Percentiles rank a stretch among this genome's conserved stretches.
Conservation (phyloP, 1,140 invertebrate genomes). For the Delia radicum region DNA sequence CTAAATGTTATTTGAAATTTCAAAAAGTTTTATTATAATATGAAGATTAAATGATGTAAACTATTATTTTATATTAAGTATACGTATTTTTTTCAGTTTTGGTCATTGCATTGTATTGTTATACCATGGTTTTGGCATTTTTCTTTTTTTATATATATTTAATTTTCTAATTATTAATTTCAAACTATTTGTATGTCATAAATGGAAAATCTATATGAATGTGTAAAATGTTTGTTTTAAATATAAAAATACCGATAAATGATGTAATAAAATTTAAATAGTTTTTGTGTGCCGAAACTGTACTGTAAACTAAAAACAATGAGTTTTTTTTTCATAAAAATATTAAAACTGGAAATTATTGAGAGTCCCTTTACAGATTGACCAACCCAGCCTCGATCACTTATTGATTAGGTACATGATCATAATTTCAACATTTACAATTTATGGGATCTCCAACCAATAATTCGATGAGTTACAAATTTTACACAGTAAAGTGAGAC, state of each 20-base stretch:
- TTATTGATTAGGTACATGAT: too few relatives aligned
- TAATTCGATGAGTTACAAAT: too few relatives aligned
- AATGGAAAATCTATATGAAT: neutral
- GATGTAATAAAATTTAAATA: neutral
- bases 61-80: neutral
- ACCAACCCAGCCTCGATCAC: too few relatives aligned
- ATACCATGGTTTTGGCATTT: neutral
- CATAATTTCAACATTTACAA: too few relatives aligned
- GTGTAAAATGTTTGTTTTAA: neutral
- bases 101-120: neutral
- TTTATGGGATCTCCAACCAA: too few relatives aligned
- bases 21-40: neutral
- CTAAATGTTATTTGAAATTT: neutral
- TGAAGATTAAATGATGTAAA: neutral
- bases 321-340: too few relatives aligned
- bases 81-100: neutral
- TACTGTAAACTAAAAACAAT: slow-evolving; percentile 6
- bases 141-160: neutral
- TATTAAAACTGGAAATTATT: too few relatives aligned
- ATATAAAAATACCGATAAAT: neutral
- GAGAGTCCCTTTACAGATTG: too few relatives aligned
- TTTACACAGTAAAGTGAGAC: too few relatives aligned
- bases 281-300: slow-evolving; percentile 13
- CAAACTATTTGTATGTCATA: neutral
- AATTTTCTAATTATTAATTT: neutral